These are phyloP conservation scores for Himalopsyche phryganea DNA, from an alignment of 1,140 invertebrate genomes.

Conservation along the genomic window DNA sequence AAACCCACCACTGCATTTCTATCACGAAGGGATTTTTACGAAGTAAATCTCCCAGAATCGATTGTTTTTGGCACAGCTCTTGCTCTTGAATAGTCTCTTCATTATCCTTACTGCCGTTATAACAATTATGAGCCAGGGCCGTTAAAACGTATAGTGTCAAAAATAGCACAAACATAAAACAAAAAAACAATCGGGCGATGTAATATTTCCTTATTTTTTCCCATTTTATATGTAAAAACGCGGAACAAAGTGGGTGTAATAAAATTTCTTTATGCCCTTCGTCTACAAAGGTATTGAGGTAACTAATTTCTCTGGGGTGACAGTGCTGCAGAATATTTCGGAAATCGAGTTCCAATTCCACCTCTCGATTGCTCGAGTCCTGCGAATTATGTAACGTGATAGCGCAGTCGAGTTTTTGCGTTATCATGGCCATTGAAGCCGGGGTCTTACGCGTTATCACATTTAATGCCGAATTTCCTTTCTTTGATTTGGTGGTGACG, in stretches of 20 bases:
- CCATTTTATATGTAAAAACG: constrained; percentile 83
- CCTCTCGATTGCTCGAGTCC: constrained; percentile 70
- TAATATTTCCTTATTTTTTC: constrained; percentile 86
- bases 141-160: constrained; percentile 74
- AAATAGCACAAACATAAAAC: constrained; percentile 74
- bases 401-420: constrained; percentile 71
- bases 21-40: constrained; percentile 68
- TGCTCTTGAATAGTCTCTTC: constrained; percentile 65
- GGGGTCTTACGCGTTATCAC: constrained; percentile 80
- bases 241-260: constrained; percentile 77
- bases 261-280: constrained; percentile 80
- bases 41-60: constrained; percentile 67
- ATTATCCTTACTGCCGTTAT: constrained; percentile 69
- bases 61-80: constrained; percentile 69
- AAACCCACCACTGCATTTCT: constrained; percentile 74
- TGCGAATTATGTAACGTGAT: constrained; percentile 74
- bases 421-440: constrained; percentile 72
- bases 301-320: constrained; percentile 74
- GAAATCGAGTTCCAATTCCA: constrained; percentile 78
- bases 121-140: constrained; percentile 73
- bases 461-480: constrained; percentile 75
- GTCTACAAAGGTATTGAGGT: constrained; percentile 77
- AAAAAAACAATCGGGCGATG: constrained; percentile 72
- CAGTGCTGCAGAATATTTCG: constrained; percentile 73
- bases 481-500: constrained; percentile 77